These are phyloP conservation scores for Trematocara stigmaticum DNA, from an alignment of 2,113 vertebrate species.

Conservation along the genomic window DNA sequence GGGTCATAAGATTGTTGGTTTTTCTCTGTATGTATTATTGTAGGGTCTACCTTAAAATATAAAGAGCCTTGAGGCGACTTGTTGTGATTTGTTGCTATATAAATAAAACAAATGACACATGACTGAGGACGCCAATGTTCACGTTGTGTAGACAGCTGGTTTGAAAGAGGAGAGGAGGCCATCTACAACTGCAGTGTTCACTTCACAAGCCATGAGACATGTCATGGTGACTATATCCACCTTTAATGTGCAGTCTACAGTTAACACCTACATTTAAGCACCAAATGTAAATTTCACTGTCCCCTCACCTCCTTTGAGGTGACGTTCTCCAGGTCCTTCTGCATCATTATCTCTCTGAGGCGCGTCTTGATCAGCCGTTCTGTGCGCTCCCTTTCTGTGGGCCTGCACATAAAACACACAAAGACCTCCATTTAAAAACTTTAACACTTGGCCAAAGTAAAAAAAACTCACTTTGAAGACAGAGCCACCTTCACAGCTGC, in stretches of 20 bases:
- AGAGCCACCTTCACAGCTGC: neutral
- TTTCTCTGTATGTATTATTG: no score
- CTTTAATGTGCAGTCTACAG: neutral
- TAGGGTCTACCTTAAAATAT: neutral
- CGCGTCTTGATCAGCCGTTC: slow-evolving; percentile 92
- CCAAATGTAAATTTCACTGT: neutral
- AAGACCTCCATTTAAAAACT: neutral
- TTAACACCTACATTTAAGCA: neutral
- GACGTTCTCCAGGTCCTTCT: slow-evolving; percentile 96
- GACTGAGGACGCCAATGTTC: neutral
- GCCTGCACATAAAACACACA: slow-evolving; percentile 70
- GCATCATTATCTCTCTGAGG: slow-evolving; percentile 98
- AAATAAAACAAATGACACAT: neutral
- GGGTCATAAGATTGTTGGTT: neutral
- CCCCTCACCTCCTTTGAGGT: slow-evolving; percentile 90
- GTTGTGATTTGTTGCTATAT: neutral
- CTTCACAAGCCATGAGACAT: neutral
- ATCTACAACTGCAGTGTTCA: neutral
- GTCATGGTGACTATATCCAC: neutral
- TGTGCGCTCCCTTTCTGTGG: slow-evolving; percentile 91
- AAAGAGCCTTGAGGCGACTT: neutral
- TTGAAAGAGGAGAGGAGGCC: neutral
- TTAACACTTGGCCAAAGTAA: neutral
- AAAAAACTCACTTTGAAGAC: neutral
- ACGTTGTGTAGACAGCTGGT: neutral